A percentile compares a stretch with the other conserved stretches of the same genome.
phyloP scores from a whole-genome alignment of 2,797 vertebrate species.

The Cichlasoma orientale region DNA sequence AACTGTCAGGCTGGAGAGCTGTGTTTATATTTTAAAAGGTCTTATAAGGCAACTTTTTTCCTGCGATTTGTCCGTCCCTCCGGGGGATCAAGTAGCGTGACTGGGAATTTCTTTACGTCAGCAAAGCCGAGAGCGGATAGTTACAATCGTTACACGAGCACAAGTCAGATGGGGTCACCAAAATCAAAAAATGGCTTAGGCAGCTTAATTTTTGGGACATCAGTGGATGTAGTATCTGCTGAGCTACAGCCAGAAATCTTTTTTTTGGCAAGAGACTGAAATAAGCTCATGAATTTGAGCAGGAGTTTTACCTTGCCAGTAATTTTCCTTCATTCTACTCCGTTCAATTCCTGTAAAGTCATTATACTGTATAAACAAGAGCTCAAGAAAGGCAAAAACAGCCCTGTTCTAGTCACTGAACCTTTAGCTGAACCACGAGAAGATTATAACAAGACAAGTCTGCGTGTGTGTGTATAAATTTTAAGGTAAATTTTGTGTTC shows the following conservation, averaged over 20 bases:
- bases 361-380: not conserved
- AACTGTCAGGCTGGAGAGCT: not conserved
- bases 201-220: slow-evolving; percentile 9
- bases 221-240: not conserved
- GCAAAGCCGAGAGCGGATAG: not conserved
- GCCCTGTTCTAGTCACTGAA: not conserved
- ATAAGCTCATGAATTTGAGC: not conserved
- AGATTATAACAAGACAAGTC: not conserved
- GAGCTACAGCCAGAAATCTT: not conserved
- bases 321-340: not conserved
- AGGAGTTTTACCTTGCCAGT: not conserved
- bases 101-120: not conserved
- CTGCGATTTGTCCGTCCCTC: not conserved
- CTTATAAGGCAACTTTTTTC: not conserved
- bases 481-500: not conserved
- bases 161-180: not conserved
- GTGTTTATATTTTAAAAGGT: not conserved
- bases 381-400: not conserved
- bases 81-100: not conserved
- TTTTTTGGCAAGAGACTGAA: slow-evolving; percentile 12
- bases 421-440: not conserved
- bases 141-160: not conserved
- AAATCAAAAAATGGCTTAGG: not conserved
- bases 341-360: not conserved
- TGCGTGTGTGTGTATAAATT: not conserved